A percentile compares a stretch with the other conserved stretches of the same genome.
These are phyloP conservation scores for Limnephilus lunatus DNA, from an alignment of 2,888 invertebrate species.

Conservation along the genomic window DNA sequence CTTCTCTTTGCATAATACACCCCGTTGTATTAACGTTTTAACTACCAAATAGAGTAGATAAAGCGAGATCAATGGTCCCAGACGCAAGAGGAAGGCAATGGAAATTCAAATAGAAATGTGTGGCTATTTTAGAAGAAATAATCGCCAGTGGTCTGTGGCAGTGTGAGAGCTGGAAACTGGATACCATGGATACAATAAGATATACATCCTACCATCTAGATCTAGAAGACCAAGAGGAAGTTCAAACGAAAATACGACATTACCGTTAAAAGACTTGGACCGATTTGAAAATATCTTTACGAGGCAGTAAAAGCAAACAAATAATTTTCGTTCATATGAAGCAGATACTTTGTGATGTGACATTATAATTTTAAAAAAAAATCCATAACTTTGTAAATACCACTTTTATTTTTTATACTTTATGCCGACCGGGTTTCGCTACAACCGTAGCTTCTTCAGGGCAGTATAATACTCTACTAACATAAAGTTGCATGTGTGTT, in stretches of 20 bases:
- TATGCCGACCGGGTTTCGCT: too few relatives aligned
- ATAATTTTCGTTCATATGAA: background rate
- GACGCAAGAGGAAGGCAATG: background rate
- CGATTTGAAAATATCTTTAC: background rate
- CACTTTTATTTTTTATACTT: too few relatives aligned
- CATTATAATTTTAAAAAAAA: too few relatives aligned
- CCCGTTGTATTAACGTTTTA: background rate
- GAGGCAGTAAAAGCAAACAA: background rate
- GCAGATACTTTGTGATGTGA: too few relatives aligned
- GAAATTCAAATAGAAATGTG: background rate
- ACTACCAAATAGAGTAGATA: background rate
- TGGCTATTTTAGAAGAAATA: background rate
- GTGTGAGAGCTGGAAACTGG: background rate
- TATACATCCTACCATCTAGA: too few relatives aligned
- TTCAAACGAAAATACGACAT: background rate
- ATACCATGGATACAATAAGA: too few relatives aligned
- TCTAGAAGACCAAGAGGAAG: background rate
- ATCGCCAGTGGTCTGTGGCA: background rate
- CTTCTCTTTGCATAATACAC: background rate
- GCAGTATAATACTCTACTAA: too few relatives aligned
- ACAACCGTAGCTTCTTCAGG: too few relatives aligned
- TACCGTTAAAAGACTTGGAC: background rate
- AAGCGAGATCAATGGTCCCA: background rate
- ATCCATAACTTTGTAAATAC: too few relatives aligned
- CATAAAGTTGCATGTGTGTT: too few relatives aligned